Evolutionary conservation across 2,797 vertebrate species (phyloP).

Genomic region (Arremon brunneinucha): DNA sequence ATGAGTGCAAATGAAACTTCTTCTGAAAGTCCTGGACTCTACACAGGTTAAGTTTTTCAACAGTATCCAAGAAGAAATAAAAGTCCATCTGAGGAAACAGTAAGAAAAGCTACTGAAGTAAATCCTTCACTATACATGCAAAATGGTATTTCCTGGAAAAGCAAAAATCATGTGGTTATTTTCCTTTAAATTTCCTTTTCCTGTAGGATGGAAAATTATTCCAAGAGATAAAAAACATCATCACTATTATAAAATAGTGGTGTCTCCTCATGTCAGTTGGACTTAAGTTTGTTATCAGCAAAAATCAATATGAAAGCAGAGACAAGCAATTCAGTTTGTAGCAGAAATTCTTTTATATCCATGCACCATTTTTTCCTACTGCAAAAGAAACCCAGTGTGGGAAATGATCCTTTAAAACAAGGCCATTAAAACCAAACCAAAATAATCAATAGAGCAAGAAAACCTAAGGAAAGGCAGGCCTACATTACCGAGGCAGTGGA

Average conservation of each 20-base stretch:
- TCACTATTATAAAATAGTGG: not conserved
- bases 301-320: not conserved
- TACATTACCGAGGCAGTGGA: not conserved
- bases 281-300: not conserved
- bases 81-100: not conserved
- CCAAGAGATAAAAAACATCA: not conserved
- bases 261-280: not conserved
- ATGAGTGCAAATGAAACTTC: not conserved
- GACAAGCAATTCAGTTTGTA: not conserved
- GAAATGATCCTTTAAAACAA: conserved; percentile 25
- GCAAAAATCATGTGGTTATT: not conserved
- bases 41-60: not conserved
- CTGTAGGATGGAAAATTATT: not conserved
- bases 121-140: not conserved
- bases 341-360: not conserved
- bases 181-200: not conserved
- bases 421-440: not conserved
- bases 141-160: not conserved
- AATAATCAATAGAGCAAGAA: not conserved
- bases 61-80: not conserved
- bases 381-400: not conserved
- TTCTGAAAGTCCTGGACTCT: not conserved
- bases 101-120: not conserved
- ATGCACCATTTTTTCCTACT: not conserved
- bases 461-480: not conserved